Conservation (phyloP, 2,113 vertebrate species). For the Acrocephalus arundinaceus region DNA sequence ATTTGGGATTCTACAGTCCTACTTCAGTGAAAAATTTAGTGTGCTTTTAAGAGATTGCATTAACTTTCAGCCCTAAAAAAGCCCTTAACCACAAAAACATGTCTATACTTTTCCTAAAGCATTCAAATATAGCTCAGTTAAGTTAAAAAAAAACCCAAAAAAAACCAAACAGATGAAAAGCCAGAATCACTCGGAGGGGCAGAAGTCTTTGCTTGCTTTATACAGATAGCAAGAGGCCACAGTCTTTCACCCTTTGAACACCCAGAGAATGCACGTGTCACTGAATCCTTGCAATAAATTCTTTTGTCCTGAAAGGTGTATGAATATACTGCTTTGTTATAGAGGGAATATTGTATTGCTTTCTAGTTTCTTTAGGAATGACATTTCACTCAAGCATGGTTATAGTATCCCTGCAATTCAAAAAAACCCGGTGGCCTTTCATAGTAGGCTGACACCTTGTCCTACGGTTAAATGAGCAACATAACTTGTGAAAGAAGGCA, state of each 20-base stretch:
- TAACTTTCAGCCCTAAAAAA: background rate
- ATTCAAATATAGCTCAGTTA: background rate
- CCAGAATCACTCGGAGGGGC: background rate
- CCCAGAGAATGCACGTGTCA: background rate
- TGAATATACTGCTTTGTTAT: background rate
- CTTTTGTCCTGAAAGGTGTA: background rate
- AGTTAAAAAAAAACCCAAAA: background rate
- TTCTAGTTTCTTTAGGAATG: background rate
- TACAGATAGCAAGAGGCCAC: background rate
- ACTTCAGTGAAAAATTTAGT: background rate
- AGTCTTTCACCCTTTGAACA: background rate
- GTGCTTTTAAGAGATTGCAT: background rate
- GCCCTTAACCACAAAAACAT: background rate
- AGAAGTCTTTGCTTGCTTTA: background rate
- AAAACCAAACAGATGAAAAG: background rate
- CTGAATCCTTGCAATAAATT: background rate
- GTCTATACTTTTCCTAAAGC: background rate
- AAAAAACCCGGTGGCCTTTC: rapidly evolving
- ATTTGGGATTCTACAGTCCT: background rate
- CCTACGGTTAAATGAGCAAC: background rate
- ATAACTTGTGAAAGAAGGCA: background rate
- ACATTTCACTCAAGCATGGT: background rate
- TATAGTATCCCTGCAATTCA: background rate
- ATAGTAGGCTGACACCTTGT: background rate
- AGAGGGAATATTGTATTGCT: background rate